Evolutionary conservation across 1,140 invertebrate species (phyloP), one percentile per base, ranked within the genome.

Genomic region (Leucophenga varia): DNA sequence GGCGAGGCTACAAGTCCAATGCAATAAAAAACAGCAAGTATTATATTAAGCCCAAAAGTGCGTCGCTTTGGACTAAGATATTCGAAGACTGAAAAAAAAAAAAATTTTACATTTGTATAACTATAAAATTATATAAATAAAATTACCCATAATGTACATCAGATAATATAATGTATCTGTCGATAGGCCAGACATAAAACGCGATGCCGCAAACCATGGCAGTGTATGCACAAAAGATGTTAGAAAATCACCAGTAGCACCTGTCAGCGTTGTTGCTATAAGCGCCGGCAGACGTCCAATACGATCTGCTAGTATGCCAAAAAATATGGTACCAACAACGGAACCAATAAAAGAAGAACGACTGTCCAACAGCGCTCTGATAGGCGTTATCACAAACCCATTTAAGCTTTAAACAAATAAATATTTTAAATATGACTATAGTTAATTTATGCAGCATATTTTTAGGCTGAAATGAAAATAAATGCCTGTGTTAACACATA

Each of bases 141-240:
- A 47, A 64, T 73, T 52, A 82, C 81, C 79, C 52, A 84, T 75
- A 45, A 84, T 83, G 42, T 84, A 83, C 79, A 83, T 83, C 76
- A 83, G 80, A 18, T 82, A 77, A 49, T 82, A 84, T 55, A 80
- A 79, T 20, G 76, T 78, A 52, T 84, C 81, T 9, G 81, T 81
- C 10, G 82, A 80, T 25, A 80, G 59, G 13, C 82, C 82, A 0
- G 80, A 79, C 7, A 83, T 49, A 47, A 83, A 77, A 28, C 82
- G 65, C 39, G 76, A 79, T 0, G 76, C 31, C 12, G 75, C 75
- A 60, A 81, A 83, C 1, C 74, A 55, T 3, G 65, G 49, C 2
- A 79, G 54, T 16, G 71, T 72, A 3, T 52, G 68, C 3, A 80
- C 72, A 34, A 79, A 77, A 3, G 79, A 68, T n/a, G 81, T 81